Conservation (phyloP, 1,140 invertebrate genomes). For the Lordiphosa clarofinis region DNA sequence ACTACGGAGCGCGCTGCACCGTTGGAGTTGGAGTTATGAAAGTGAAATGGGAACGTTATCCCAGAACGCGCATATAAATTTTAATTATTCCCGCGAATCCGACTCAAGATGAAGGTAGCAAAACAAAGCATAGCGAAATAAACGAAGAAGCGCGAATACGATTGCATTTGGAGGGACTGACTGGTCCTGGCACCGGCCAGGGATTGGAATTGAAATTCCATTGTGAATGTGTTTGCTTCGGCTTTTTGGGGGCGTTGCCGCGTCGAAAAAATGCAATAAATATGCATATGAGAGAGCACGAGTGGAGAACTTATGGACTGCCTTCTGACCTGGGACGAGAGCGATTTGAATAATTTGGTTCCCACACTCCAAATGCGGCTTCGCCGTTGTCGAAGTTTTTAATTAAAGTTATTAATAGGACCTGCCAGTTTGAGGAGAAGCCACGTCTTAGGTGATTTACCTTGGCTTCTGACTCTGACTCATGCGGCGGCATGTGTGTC, state of each 20-base stretch:
- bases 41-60: conserved; percentile 59
- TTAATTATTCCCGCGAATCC: conserved; percentile 70
- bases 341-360: conserved; percentile 78
- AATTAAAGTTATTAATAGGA: conserved; percentile 78
- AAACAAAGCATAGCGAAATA: conserved; percentile 34
- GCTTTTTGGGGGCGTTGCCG: conserved; percentile 75
- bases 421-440: conserved; percentile 23
- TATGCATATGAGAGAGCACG: conserved; percentile 76
- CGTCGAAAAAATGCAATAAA: conserved; percentile 79
- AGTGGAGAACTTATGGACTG: conserved; percentile 45
- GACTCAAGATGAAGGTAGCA: conserved; percentile 18
- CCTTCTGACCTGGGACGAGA: conserved; percentile 10
- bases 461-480: conserved; percentile 28
- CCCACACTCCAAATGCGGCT: conserved; percentile 54
- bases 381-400: conserved; percentile 43
- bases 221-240: conserved; percentile 46
- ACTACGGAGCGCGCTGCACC: conserved; percentile 14
- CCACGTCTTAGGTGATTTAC: conserved; percentile 51
- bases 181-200: conserved; percentile 26
- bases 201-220: conserved; percentile 79
- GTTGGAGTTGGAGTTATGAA: conserved; percentile 67
- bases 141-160: conserved; percentile 43
- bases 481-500: conserved; percentile 22
- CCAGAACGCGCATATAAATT: conserved; percentile 59
- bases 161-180: conserved; percentile 48